phyloP scores from a whole-genome alignment of 2,888 invertebrate species.

The Parnassius mnemosyne region DNA sequence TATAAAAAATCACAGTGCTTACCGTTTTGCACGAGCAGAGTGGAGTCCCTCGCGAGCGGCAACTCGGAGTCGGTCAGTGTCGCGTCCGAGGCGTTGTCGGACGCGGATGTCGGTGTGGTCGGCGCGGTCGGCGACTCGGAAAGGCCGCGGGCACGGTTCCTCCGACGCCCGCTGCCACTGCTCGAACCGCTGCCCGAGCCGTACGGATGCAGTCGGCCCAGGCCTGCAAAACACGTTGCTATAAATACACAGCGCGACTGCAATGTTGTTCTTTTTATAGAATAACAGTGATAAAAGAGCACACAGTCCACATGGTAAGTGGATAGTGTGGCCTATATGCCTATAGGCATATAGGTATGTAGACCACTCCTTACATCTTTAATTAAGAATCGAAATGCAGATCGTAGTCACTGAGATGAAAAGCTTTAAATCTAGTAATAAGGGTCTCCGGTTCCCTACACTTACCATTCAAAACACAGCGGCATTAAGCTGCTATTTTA shows the following conservation, averaged over 20 bases:
- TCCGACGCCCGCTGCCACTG: slow-evolving; percentile 82
- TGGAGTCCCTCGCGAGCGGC: slow-evolving; percentile 89
- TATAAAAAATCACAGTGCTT: slow-evolving; percentile 42
- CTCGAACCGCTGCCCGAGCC: slow-evolving; percentile 87
- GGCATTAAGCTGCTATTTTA: too few relatives aligned
- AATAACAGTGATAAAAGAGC: too few relatives aligned
- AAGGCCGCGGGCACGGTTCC: slow-evolving; percentile 81
- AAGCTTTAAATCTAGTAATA: too few relatives aligned
- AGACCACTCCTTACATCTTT: too few relatives aligned
- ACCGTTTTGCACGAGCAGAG: slow-evolving; percentile 92
- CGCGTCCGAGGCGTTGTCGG: slow-evolving; percentile 92
- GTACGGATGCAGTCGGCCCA: slow-evolving; percentile 90
- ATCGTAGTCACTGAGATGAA: too few relatives aligned
- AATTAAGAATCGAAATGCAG: too few relatives aligned
- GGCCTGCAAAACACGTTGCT: slow-evolving; percentile 73
- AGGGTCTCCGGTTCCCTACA: too few relatives aligned
- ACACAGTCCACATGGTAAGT: too few relatives aligned
- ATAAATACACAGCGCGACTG: neutral
- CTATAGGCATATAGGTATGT: too few relatives aligned
- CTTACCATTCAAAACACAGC: too few relatives aligned
- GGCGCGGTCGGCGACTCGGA: slow-evolving; percentile 87
- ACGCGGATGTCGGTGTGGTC: slow-evolving; percentile 82
- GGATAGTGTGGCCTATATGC: too few relatives aligned
- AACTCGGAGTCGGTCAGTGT: slow-evolving; percentile 91
- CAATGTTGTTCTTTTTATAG: too few relatives aligned